Conservation (phyloP, 2,113 vertebrate genomes). For the Dicrurus megarhynchus region DNA sequence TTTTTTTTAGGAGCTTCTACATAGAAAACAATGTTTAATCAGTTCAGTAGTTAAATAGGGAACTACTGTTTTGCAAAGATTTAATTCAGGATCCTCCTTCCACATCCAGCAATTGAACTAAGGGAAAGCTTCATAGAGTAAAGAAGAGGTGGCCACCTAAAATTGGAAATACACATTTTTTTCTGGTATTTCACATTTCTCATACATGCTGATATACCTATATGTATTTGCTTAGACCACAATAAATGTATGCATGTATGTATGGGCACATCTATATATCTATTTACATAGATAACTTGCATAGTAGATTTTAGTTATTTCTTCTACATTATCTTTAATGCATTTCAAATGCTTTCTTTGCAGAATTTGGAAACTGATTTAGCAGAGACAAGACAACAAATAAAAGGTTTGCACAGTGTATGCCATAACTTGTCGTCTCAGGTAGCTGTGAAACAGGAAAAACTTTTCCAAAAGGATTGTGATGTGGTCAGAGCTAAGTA, state of each 20-base stretch:
- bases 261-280: background rate
- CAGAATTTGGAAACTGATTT: slow-evolving; percentile 79
- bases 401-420: slow-evolving; percentile 52
- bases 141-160: background rate
- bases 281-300: background rate
- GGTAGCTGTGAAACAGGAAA: slow-evolving; percentile 69
- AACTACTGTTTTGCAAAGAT: background rate
- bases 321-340: background rate
- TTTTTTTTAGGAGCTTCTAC: background rate
- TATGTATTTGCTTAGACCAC: background rate
- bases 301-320: background rate
- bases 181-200: background rate
- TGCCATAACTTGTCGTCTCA: slow-evolving; percentile 62
- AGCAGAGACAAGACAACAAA: slow-evolving; percentile 59
- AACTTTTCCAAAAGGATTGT: slow-evolving; percentile 67
- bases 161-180: background rate
- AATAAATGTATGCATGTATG: background rate
- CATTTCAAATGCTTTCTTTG: background rate
- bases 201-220: accelerated
- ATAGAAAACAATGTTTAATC: background rate
- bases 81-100: background rate
- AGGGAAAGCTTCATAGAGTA: background rate
- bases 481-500: slow-evolving; percentile 68
- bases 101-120: background rate
- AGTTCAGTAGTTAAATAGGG: background rate